These are phyloP conservation scores for Philaethria dido DNA, from an alignment of 2,888 invertebrate genomes.

Conservation along the genomic window DNA sequence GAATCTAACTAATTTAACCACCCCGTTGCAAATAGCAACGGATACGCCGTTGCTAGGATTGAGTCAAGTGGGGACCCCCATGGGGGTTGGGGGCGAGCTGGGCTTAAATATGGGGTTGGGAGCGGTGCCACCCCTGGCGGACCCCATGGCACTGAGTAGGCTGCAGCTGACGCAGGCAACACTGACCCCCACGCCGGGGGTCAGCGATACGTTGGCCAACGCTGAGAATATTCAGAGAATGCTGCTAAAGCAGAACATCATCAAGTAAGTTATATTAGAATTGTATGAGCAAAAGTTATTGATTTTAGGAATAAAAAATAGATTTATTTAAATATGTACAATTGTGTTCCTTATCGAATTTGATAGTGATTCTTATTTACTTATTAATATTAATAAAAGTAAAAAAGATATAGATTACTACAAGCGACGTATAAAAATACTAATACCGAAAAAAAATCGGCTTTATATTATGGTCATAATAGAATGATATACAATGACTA, in stretches of 20 bases:
- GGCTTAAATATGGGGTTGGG: constrained; percentile 53
- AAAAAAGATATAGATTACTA: no score
- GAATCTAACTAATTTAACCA: constrained; percentile 60
- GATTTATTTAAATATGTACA: no score
- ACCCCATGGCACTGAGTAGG: constrained; percentile 50
- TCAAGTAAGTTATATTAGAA: constrained; percentile 64
- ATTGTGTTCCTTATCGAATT: no score
- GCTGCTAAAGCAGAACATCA: constrained; percentile 79
- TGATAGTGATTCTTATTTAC: no score
- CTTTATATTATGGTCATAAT: no score
- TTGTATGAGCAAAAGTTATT: no score
- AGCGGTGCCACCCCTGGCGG: constrained; percentile 46
- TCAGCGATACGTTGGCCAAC: constrained; percentile 59
- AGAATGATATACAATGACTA: no score
- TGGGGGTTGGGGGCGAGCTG: constrained; percentile 62
- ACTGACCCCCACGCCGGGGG: constrained; percentile 59
- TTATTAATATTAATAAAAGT: no score
- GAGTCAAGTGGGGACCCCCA: constrained; percentile 69
- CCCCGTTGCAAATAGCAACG: constrained; percentile 73
- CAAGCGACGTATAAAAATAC: no score
- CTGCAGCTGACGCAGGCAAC: constrained; percentile 54
- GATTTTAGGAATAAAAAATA: no score
- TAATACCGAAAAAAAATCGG: no score
- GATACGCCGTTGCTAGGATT: constrained; percentile 67
- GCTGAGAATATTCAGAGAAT: constrained; percentile 79